Evolutionary conservation across 2,113 vertebrate species (phyloP).

Genomic region (Loxodonta africana): DNA sequence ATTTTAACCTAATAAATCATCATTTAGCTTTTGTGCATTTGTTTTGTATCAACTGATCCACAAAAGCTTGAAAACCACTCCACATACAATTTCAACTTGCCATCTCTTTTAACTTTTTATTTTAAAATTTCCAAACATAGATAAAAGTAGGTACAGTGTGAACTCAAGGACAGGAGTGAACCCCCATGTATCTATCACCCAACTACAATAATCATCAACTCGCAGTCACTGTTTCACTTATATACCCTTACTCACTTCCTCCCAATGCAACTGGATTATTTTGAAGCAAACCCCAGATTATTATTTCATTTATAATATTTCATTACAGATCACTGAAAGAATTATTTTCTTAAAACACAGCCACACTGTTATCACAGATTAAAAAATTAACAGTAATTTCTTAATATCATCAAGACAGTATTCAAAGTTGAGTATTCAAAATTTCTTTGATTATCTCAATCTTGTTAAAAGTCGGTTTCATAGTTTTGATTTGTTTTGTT

Average conservation of each 20-base stretch:
- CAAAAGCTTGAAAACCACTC: background rate
- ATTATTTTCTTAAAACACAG: background rate
- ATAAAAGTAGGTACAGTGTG: background rate
- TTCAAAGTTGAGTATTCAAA: slow-evolving; percentile 9
- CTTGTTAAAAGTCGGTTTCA: slow-evolving; percentile 26
- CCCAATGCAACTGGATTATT: background rate
- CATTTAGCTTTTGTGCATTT: background rate
- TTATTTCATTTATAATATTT: background rate
- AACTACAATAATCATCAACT: background rate
- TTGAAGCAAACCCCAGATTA: background rate
- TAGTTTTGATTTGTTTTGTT: slow-evolving; percentile 15
- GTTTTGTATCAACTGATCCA: background rate
- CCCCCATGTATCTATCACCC: background rate
- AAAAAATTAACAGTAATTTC: slow-evolving; percentile 12
- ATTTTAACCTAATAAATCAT: background rate
- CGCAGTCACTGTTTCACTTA: background rate
- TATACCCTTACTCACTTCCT: background rate
- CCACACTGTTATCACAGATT: background rate
- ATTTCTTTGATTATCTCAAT: slow-evolving; percentile 7
- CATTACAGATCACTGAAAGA: background rate
- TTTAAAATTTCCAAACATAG: background rate
- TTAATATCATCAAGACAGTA: background rate
- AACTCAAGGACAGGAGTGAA: background rate
- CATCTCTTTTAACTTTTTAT: background rate
- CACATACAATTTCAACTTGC: background rate